These are phyloP conservation scores for Zosterops japonicus DNA, from an alignment of 2,113 vertebrate species.

Conservation along the genomic window DNA sequence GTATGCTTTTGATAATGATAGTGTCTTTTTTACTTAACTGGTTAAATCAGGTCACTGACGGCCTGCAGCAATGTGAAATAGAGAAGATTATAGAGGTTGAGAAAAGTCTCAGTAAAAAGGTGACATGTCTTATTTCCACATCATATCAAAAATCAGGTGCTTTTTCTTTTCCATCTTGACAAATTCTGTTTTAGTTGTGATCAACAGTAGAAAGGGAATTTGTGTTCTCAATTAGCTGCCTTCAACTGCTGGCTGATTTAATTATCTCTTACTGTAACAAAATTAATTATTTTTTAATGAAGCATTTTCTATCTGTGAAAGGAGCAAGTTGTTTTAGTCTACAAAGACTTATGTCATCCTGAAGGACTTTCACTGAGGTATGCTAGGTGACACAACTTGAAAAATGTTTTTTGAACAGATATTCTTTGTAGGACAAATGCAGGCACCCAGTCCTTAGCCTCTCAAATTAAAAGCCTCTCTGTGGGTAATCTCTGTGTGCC, in stretches of 20 bases:
- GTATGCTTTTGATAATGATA: background rate
- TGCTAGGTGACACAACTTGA: background rate
- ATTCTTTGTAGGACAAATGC: background rate
- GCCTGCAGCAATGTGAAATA: background rate
- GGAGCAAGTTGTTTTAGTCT: background rate
- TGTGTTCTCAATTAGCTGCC: background rate
- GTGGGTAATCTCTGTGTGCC: background rate
- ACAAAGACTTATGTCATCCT: background rate
- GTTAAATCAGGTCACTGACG: background rate
- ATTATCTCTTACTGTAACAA: constrained; percentile 13
- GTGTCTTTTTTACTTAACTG: background rate
- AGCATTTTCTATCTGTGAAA: background rate
- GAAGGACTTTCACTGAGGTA: background rate
- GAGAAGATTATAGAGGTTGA: background rate
- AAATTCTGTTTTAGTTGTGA: background rate
- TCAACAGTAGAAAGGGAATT: background rate
- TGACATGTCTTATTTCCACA: background rate
- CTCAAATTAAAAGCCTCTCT: background rate
- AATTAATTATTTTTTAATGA: background rate
- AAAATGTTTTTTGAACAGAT: background rate
- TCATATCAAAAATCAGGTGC: background rate
- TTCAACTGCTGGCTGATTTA: constrained; percentile 10
- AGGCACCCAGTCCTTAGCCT: background rate
- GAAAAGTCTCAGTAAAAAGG: background rate
- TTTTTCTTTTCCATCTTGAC: background rate